phyloP scores from a whole-genome alignment of 37 sponge, comb jelly and placozoan species.

The Bolinopsis microptera region DNA sequence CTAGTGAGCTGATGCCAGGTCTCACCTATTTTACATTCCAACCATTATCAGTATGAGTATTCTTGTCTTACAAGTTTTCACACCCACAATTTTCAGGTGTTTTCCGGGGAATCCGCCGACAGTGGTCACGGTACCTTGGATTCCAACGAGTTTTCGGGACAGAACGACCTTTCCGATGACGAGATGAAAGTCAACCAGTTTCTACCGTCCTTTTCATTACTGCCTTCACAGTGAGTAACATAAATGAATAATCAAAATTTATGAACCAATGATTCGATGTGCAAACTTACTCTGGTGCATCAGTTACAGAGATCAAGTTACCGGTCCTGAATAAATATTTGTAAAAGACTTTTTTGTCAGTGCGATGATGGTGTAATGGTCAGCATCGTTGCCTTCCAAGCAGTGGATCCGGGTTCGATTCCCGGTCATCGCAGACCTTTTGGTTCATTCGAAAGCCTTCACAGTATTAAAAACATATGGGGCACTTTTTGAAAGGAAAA shows the following conservation, averaged over 20 bases:
- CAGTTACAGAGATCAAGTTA: no score
- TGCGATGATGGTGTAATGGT: constrained; percentile 66
- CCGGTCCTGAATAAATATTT: neutral
- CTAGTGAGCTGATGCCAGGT: no score
- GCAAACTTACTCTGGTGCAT: no score
- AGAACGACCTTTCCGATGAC: neutral
- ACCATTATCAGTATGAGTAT: no score
- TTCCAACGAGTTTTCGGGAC: constrained; percentile 17
- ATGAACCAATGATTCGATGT: no score
- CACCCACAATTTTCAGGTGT: constrained; percentile 65
- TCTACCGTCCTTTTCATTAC: constrained; percentile 26
- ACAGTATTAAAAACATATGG: no score
- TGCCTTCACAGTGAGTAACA: constrained; percentile 19
- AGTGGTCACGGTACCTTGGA: constrained; percentile 61
- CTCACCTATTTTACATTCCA: no score
- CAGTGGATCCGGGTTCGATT: constrained; percentile 65
- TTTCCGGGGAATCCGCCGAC: constrained; percentile 57
- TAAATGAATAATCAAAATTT: no score
- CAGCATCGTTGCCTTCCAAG: constrained; percentile 67
- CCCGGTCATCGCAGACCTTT: constrained; percentile 60
- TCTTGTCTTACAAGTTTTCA: no score
- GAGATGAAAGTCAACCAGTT: constrained; percentile 37
- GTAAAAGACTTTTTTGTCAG: neutral
- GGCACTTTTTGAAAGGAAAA: no score
- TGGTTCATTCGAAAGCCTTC: no score